Evolutionary conservation across 2,797 vertebrate genomes (phyloP), one percentile per base, ranked within the genome.

Genomic region (Pipistrellus pipistrellus): DNA sequence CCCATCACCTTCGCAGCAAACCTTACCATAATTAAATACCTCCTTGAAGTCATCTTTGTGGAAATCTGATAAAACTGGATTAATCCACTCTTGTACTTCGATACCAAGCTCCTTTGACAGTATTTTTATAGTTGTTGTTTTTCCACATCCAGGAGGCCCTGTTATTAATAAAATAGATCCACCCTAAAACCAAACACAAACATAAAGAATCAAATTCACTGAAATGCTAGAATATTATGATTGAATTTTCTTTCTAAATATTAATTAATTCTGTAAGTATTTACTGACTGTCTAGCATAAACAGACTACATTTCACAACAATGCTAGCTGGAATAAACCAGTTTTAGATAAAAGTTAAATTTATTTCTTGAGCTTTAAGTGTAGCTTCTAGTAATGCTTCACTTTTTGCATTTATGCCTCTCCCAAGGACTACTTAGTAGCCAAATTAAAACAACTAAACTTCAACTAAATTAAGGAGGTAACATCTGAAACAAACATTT

Each of bases 101-200:
- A 99, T 93, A 21, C 98, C 98, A 94, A 98, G 97, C 66, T 99
- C 99, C 96, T 95, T 98, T 76, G 98, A 98, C 89, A 99, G 83
- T 92, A 99, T 98, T 87, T 98, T 98, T 95, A 99, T 51, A 35
- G 99, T 99, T 78, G 99, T 98, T 2, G 99, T 99, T 98, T 99
- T 99, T 55, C 99, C 99, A 97, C 99, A 99, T 89, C 99, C 99
- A 8, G 99, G 98, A 59, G 99, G 99, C 84, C 99, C 99, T 3
- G 98, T 99, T 75, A 99, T 97, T 95, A 99, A 97, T 95, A 99
- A 95, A 94, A 99, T 69, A 90, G 98, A 98, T 14, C 98, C 98
- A 85, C 98, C 97, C 99, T 99, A 97, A 27, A 85, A 97, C 35
- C 76, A 97, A 97, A 51, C 96, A 69, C 73, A 89, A 75, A 94